phyloP scores from a whole-genome alignment of 2,888 invertebrate genomes.

The Caenorhabditis wallacei region DNA sequence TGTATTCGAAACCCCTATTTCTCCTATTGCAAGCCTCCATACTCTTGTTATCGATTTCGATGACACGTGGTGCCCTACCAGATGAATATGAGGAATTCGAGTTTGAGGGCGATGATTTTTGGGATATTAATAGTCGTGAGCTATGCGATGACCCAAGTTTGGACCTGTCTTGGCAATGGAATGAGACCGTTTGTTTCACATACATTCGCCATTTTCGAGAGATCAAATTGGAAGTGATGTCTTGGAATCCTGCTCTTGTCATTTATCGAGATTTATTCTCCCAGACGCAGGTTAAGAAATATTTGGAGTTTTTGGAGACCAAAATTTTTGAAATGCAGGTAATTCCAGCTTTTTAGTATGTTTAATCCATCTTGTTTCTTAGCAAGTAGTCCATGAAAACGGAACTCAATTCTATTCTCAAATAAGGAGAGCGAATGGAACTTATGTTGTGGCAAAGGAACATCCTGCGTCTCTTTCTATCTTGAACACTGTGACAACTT shows the following conservation, averaged over 20 bases:
- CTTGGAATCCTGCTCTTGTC: conserved; percentile 35
- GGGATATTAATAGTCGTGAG: background rate
- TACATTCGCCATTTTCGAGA: background rate
- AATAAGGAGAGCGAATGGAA: conserved; percentile 45
- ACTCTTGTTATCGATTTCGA: background rate
- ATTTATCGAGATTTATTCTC: conserved; percentile 45
- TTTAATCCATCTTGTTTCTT: background rate
- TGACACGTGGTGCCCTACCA: background rate
- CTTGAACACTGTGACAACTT: background rate
- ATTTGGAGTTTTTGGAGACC: background rate
- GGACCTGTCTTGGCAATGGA: conserved; percentile 9
- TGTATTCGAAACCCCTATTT: background rate
- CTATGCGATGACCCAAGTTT: conserved; percentile 4
- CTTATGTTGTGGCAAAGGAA: background rate
- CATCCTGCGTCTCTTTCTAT: background rate
- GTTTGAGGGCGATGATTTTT: background rate
- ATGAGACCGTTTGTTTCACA: conserved; percentile 5
- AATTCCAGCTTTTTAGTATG: background rate
- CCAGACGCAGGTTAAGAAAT: conserved; percentile 6
- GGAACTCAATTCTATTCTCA: background rate
- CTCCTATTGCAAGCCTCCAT: background rate
- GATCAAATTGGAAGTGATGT: conserved; percentile 45
- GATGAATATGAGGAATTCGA: background rate
- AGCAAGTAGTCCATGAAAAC: conserved; percentile 47
- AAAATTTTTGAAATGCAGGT: conserved; percentile 24